Conservation (phyloP, 2,888 invertebrate genomes). For the Unio delphinus region DNA sequence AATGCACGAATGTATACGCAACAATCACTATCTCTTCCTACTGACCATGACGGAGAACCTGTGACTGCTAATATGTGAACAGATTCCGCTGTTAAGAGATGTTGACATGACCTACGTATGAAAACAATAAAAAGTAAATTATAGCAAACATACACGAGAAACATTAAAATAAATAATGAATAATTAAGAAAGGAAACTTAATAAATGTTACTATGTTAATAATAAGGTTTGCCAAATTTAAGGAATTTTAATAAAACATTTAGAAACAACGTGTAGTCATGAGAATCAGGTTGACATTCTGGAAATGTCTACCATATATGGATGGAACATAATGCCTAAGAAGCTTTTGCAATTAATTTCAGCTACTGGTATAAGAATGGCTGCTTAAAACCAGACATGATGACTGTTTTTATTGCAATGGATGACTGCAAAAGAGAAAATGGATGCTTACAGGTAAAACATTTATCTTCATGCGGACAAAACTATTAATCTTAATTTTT, state of each 20-base stretch:
- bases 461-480: neutral
- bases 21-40: too few species aligned
- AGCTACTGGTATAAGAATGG: slow-evolving; percentile 70
- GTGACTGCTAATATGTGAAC: too few species aligned
- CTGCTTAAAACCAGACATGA: slow-evolving; percentile 63
- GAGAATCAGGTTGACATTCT: neutral
- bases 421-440: slow-evolving; percentile 61
- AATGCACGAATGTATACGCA: too few species aligned
- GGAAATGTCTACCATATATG: neutral
- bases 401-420: slow-evolving; percentile 66
- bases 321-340: neutral
- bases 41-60: too few species aligned
- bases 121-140: neutral
- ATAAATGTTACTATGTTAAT: too few species aligned
- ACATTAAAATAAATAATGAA: neutral
- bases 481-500: too few species aligned
- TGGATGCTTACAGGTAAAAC: slow-evolving; percentile 65
- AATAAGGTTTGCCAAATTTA: neutral
- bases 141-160: neutral
- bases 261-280: neutral
- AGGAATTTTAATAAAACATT: neutral
- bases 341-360: slow-evolving; percentile 4
- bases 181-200: neutral
- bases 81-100: too few species aligned
- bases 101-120: neutral